These are phyloP conservation scores for Chamaea fasciata DNA, from an alignment of 2,113 vertebrate genomes.

Conservation along the genomic window DNA sequence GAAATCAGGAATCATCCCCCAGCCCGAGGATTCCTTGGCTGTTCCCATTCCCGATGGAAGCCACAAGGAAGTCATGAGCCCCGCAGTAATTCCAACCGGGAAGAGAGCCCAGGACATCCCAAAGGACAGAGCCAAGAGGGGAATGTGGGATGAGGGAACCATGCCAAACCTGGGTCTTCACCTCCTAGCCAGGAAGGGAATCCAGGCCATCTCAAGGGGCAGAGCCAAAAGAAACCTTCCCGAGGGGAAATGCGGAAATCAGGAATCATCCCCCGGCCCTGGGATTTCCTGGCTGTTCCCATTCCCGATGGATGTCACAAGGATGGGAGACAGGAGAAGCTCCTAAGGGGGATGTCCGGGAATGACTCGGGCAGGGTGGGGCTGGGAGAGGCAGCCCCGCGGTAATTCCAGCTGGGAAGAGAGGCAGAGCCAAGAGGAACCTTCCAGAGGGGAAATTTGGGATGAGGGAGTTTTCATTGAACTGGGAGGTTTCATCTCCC, in stretches of 20 bases:
- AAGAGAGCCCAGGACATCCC: too few relatives aligned
- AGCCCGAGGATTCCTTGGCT: too few relatives aligned
- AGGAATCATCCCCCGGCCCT: too few relatives aligned
- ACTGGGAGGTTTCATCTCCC: background rate
- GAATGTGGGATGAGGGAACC: too few relatives aligned
- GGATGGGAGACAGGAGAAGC: background rate
- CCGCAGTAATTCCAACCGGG: too few relatives aligned
- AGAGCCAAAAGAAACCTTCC: background rate
- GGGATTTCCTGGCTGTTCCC: background rate
- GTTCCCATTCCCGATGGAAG: too few relatives aligned
- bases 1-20: too few relatives aligned
- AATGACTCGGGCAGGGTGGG: background rate
- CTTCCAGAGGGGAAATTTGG: background rate
- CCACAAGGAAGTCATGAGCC: too few relatives aligned
- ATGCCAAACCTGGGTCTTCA: too few relatives aligned
- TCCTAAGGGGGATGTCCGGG: background rate
- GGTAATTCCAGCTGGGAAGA: background rate
- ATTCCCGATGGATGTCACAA: fast-evolving
- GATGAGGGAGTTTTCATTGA: background rate
- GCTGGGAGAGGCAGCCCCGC: background rate
- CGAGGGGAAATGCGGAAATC: background rate
- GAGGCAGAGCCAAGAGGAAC: background rate
- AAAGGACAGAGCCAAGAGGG: too few relatives aligned
- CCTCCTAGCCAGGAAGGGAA: background rate
- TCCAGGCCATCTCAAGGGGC: background rate